Evolutionary conservation across 1,140 invertebrate species (phyloP).

Genomic region (Dendroctonus ponderosae): DNA sequence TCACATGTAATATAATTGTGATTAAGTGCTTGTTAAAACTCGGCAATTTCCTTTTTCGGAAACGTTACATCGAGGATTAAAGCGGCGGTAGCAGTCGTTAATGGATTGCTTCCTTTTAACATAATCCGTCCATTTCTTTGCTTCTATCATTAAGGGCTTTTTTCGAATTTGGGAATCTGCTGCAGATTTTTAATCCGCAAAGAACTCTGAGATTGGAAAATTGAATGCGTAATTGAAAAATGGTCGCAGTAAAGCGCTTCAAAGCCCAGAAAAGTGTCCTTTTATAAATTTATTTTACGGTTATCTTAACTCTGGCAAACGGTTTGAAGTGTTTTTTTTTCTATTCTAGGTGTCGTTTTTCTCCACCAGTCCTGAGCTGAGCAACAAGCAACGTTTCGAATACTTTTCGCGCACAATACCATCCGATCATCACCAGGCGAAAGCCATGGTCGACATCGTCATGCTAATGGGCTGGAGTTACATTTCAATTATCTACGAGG

Average conservation of each 20-base stretch:
- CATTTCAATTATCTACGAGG: constrained; percentile 93
- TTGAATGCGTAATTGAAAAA: background rate
- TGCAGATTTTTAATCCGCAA: too few relatives aligned
- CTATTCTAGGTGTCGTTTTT: constrained; percentile 88
- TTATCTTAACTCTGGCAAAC: background rate
- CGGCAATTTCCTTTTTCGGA: too few relatives aligned
- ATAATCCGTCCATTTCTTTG: too few relatives aligned
- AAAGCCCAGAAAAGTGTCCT: background rate
- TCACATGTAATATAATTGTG: too few relatives aligned
- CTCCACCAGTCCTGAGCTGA: constrained; percentile 91
- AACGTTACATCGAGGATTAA: too few relatives aligned
- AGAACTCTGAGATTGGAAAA: background rate
- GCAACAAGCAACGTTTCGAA: constrained; percentile 93
- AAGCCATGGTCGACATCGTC: constrained; percentile 95
- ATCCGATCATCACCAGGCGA: constrained; percentile 91
- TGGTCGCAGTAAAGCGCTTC: background rate
- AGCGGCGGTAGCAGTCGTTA: too few relatives aligned
- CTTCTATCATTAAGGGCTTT: too few relatives aligned
- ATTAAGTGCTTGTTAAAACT: too few relatives aligned
- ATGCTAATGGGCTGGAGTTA: constrained; percentile 86
- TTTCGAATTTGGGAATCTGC: too few relatives aligned
- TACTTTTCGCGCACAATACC: constrained; percentile 94
- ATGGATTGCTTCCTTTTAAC: too few relatives aligned
- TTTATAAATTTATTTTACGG: background rate
- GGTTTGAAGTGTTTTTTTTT: constrained; percentile 2